phyloP scores from a whole-genome alignment of 2,888 invertebrate species.

The Opisthograptis luteolata region DNA sequence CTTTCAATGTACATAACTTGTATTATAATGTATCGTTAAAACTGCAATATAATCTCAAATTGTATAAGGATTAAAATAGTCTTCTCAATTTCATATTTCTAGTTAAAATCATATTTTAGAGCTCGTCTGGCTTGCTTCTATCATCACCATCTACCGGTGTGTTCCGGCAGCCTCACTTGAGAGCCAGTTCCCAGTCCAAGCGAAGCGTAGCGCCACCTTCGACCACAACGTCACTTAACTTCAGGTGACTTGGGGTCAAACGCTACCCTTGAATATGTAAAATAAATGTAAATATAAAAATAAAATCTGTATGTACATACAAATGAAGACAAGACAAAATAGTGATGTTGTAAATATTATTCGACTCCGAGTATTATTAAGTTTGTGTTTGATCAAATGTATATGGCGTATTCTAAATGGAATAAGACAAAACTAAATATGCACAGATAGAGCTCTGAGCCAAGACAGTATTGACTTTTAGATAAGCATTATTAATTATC shows the following conservation, averaged over 20 bases:
- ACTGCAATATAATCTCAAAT: neutral
- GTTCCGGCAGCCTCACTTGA: no score
- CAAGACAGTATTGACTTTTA: conserved; percentile 59
- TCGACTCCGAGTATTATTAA: conserved; percentile 45
- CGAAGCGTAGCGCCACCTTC: no score
- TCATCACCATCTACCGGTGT: no score
- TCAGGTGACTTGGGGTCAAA: no score
- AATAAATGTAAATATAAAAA: conserved; percentile 13
- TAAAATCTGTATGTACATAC: conserved; percentile 29
- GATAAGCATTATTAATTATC: neutral
- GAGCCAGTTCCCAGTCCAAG: no score
- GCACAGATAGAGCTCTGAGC: conserved; percentile 67
- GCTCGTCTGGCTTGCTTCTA: no score
- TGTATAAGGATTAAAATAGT: conserved; percentile 8
- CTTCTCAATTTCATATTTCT: conserved; percentile 22
- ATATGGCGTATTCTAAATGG: conserved; percentile 20
- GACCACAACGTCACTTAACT: no score
- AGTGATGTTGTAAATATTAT: conserved; percentile 61
- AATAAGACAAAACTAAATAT: conserved; percentile 34
- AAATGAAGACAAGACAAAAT: conserved; percentile 37
- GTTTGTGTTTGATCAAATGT: conserved; percentile 36
- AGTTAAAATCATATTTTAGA: no score
- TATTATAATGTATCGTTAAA: neutral
- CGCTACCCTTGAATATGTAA: no score
- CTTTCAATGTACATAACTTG: conserved; percentile 34